phyloP scores from a whole-genome alignment of 2,797 vertebrate species.

The Melanotaenia parkinsoni region DNA sequence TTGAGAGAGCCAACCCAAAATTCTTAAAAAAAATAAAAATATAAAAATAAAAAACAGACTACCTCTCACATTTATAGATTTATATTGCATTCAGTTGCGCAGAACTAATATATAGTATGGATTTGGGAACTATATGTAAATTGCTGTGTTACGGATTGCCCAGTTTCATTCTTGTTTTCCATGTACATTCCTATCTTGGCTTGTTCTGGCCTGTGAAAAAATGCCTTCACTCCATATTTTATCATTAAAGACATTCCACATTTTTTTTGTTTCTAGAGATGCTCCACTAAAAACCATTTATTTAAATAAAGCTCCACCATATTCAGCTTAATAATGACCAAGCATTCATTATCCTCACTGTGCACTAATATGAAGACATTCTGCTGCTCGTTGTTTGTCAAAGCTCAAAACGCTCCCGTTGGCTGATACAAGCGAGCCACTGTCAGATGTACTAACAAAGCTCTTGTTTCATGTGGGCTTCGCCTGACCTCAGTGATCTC shows the following conservation, averaged over 20 bases:
- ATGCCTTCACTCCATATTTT: conserved; percentile 16
- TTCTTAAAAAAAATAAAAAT: no score
- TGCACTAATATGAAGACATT: conserved; percentile 21
- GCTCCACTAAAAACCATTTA: conserved; percentile 1
- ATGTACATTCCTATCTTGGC: neutral
- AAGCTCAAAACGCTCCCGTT: conserved; percentile 37
- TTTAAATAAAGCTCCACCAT: conserved; percentile 15
- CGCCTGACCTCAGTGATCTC: conserved; percentile 56
- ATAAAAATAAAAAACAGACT: no score
- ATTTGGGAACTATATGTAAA: neutral
- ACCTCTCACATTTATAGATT: neutral
- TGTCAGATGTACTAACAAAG: conserved; percentile 53
- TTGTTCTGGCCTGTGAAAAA: neutral
- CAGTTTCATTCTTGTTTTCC: neutral
- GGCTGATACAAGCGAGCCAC: conserved; percentile 16
- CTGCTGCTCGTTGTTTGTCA: conserved; percentile 15
- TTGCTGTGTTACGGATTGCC: neutral
- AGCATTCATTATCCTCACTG: conserved; percentile 30
- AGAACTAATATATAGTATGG: neutral
- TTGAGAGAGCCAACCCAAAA: no score
- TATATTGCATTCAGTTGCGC: neutral
- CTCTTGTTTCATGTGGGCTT: conserved; percentile 44
- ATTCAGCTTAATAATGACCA: conserved; percentile 31
- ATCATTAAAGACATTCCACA: no score
- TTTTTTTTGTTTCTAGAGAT: neutral